phyloP scores from a whole-genome alignment of 2,888 invertebrate species.

The Tenodera sinensis region DNA sequence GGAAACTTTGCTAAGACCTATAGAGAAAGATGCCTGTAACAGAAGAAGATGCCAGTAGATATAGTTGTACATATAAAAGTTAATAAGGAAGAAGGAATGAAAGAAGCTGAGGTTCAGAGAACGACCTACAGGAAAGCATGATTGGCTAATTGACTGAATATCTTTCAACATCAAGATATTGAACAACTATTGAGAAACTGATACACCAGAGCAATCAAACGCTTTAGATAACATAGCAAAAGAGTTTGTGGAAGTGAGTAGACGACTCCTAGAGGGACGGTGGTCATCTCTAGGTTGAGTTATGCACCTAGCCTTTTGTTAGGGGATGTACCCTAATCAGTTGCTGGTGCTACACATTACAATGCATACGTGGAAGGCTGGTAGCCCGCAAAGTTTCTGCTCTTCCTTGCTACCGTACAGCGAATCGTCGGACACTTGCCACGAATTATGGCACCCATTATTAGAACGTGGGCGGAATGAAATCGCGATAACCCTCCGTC shows the following conservation, averaged over 20 bases:
- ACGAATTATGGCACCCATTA: conserved; percentile 62
- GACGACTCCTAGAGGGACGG: neutral
- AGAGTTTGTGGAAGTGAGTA: neutral
- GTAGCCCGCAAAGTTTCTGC: neutral
- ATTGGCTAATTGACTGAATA: too few species aligned
- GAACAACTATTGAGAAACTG: too few species aligned
- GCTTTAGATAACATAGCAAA: neutral
- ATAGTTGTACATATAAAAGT: too few species aligned
- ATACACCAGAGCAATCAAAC: too few species aligned
- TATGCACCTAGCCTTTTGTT: neutral
- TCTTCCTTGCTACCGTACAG: conserved; percentile 21
- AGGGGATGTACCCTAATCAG: neutral
- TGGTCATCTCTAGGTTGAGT: neutral
- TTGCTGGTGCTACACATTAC: neutral
- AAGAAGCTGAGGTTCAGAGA: too few species aligned
- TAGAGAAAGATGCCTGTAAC: too few species aligned
- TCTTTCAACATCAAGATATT: too few species aligned
- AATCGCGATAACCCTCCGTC: conserved; percentile 50
- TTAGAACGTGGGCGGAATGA: conserved; percentile 62
- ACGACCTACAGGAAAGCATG: too few species aligned
- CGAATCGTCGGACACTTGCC: conserved; percentile 55
- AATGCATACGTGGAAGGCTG: neutral
- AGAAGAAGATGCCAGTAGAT: too few species aligned
- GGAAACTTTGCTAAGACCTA: too few species aligned
- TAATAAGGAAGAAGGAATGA: too few species aligned